Percentiles rank a stretch among this genome's conserved stretches.
Evolutionary conservation across 2,113 vertebrate species (phyloP).

Genomic region (Conger conger): DNA sequence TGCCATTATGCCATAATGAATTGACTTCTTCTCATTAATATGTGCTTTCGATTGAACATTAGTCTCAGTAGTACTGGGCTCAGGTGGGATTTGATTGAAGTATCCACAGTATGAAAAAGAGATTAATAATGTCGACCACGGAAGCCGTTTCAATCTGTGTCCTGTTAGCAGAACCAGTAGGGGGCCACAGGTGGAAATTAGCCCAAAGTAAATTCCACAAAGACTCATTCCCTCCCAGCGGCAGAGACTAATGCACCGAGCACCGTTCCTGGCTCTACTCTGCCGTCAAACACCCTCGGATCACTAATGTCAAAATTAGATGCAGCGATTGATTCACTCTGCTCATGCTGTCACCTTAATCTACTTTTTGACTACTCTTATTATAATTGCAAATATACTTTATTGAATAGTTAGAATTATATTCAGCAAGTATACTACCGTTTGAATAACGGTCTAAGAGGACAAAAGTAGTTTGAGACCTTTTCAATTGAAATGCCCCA

Average conservation of each 20-base stretch:
- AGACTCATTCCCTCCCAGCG: background rate
- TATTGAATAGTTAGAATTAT: too few relatives aligned
- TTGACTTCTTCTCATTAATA: background rate
- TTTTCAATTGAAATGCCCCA: background rate
- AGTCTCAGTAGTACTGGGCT: background rate
- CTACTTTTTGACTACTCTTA: background rate
- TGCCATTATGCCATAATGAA: background rate
- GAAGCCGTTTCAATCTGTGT: background rate
- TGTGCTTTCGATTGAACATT: background rate
- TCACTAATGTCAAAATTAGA: background rate
- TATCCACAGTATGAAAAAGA: background rate
- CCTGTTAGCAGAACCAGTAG: background rate
- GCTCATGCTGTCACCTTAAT: background rate
- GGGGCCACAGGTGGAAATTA: background rate
- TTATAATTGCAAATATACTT: background rate
- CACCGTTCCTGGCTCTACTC: background rate
- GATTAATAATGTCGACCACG: background rate
- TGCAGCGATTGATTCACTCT: background rate
- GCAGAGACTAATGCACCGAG: background rate
- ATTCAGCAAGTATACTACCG: too few relatives aligned
- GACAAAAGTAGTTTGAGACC: background rate
- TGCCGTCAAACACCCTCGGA: background rate
- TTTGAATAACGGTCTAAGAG: too few relatives aligned
- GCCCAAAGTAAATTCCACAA: background rate
- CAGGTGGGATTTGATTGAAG: background rate